These are phyloP conservation scores for Cybosia mesomella DNA, from an alignment of 2,888 invertebrate genomes.

Conservation along the genomic window DNA sequence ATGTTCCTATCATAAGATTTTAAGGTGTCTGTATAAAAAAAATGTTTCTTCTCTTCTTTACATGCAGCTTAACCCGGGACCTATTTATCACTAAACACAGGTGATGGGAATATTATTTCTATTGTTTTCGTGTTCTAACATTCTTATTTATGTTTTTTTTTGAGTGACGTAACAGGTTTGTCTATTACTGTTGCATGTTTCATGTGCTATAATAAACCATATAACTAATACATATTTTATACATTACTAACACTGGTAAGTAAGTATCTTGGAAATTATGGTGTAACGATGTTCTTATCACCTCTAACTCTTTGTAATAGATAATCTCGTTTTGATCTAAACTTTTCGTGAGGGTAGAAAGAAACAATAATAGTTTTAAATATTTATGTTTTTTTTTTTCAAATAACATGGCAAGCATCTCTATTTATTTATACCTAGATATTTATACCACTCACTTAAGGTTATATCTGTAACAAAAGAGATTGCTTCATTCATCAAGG, in stretches of 20 bases:
- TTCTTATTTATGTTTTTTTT: conserved; percentile 33
- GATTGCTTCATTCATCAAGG: not conserved
- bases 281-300: not conserved
- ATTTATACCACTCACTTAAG: not conserved
- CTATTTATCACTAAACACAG: conserved; percentile 87
- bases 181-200: conserved; percentile 32
- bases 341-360: not conserved
- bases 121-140: conserved; percentile 66
- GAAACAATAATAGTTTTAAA: too few relatives aligned
- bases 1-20: conserved; percentile 52
- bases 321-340: not conserved
- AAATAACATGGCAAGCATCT: not conserved
- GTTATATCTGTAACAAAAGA: not conserved
- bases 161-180: conserved; percentile 41
- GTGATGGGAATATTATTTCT: conserved; percentile 83
- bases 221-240: conserved; percentile 6
- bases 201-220: too few relatives aligned
- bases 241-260: conserved; percentile 17
- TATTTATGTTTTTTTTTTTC: not conserved
- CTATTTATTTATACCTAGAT: too few relatives aligned
- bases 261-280: not conserved
- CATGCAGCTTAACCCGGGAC: conserved; percentile 88
- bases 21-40: conserved; percentile 75
- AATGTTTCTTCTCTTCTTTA: conserved; percentile 84
- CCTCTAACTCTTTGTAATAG: not conserved